Evolutionary conservation across 2,113 vertebrate species (phyloP).

Genomic region (Campylomormyrus tamandua): DNA sequence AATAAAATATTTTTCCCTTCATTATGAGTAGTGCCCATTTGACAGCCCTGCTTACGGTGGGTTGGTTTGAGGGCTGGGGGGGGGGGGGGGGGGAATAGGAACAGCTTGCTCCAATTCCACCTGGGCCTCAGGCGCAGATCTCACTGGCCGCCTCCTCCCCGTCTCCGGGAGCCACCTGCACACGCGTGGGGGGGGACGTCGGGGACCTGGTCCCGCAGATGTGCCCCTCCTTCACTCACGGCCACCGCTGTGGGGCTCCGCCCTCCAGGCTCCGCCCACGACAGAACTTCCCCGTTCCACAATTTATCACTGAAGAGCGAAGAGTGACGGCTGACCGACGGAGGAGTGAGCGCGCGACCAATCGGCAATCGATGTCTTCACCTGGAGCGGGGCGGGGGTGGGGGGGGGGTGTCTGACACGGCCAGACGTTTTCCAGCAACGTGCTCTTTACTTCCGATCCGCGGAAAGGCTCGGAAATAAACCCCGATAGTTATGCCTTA

Average conservation of each 20-base stretch:
- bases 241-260: background rate
- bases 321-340: background rate
- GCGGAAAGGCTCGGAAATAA: background rate
- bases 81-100: constrained; percentile 62
- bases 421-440: background rate
- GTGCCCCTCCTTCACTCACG: background rate
- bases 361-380: background rate
- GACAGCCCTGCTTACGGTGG: constrained; percentile 93
- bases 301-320: background rate
- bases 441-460: background rate
- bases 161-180: constrained; percentile 58
- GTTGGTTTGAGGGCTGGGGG: constrained; percentile 75
- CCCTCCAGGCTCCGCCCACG: background rate
- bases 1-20: constrained; percentile 99
- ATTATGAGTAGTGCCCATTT: constrained; percentile 90
- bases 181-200: constrained; percentile 29
- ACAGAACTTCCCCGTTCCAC: background rate
- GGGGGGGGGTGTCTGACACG: background rate
- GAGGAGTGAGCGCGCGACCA: background rate
- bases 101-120: constrained; percentile 96
- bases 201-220: background rate
- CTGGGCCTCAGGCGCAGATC: constrained; percentile 76
- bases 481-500: background rate
- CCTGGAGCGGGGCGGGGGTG: background rate
- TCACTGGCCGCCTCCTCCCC: constrained; percentile 31